Evolutionary conservation across 37 sponge, comb jelly and placozoan species (phyloP).

Genomic region (Dysidea cf. avara): DNA sequence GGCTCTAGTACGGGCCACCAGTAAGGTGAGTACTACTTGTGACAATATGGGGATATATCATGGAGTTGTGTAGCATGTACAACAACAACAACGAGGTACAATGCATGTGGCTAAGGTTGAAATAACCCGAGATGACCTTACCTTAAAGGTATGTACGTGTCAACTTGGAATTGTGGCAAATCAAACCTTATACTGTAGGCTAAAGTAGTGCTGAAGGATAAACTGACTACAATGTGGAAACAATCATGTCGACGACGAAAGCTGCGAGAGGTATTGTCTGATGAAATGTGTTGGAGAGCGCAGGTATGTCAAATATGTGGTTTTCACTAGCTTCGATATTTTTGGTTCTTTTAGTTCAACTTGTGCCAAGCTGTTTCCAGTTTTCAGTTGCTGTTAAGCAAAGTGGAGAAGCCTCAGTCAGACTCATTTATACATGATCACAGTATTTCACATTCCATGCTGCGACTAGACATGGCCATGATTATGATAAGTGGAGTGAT

Average conservation of each 20-base stretch:
- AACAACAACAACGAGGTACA: not conserved
- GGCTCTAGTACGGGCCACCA: not conserved
- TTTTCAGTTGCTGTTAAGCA: too few species aligned
- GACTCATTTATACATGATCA: too few species aligned
- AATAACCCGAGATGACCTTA: slow-evolving; percentile 66
- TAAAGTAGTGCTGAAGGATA: slow-evolving; percentile 19
- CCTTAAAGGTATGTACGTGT: slow-evolving; percentile 24
- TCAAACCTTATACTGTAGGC: slow-evolving; percentile 8
- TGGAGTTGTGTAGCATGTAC: not conserved
- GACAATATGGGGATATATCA: not conserved
- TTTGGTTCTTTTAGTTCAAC: not conserved
- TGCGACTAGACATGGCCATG: slow-evolving; percentile 30
- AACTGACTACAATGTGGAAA: slow-evolving; percentile 49
- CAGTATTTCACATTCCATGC: not conserved
- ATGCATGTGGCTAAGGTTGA: slow-evolving; percentile 2
- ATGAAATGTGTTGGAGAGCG: slow-evolving; percentile 90
- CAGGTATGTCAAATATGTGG: slow-evolving; percentile 37
- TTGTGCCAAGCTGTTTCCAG: too few species aligned
- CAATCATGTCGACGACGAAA: slow-evolving; percentile 31
- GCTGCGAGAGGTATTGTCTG: slow-evolving; percentile 50
- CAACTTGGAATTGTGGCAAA: not conserved
- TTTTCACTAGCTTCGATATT: too few species aligned
- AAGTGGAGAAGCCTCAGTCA: too few species aligned
- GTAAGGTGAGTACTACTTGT: not conserved
- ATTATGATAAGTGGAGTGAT: slow-evolving; percentile 49